Percentiles rank a stretch among this genome's conserved stretches.
Evolutionary conservation across 1,140 invertebrate genomes (phyloP).

Genomic region (Drosophila nigromelanica): DNA sequence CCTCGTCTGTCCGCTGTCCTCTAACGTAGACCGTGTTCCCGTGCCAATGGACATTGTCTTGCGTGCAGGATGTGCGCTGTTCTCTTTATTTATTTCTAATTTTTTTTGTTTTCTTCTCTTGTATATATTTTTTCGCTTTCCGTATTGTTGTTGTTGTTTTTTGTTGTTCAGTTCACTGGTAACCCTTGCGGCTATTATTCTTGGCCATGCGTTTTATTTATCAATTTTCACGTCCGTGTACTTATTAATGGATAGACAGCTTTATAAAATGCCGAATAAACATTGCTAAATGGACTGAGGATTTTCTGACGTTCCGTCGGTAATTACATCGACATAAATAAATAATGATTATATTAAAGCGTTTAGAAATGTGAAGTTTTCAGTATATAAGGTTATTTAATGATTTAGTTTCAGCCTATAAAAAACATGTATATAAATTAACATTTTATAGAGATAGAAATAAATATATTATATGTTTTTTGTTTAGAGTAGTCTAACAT

Average conservation of each 20-base stretch:
- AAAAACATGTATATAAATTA: too few species aligned
- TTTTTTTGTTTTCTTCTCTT: slow-evolving; percentile 5
- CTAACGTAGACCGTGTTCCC: background rate
- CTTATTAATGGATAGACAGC: slow-evolving; percentile 40
- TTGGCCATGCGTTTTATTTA: slow-evolving; percentile 47
- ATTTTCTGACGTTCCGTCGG: slow-evolving; percentile 3
- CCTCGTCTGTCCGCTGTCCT: background rate
- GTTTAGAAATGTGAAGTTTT: background rate
- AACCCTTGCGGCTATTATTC: slow-evolving; percentile 49
- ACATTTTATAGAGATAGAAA: too few species aligned
- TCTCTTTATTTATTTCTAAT: slow-evolving; percentile 43
- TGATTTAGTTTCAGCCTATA: too few species aligned
- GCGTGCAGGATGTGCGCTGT: slow-evolving; percentile 31
- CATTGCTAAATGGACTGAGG: slow-evolving; percentile 21
- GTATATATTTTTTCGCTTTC: slow-evolving; percentile 4
- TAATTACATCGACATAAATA: slow-evolving; percentile 5
- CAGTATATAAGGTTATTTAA: too few species aligned
- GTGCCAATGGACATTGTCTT: slow-evolving; percentile 25
- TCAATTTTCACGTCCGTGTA: slow-evolving; percentile 37
- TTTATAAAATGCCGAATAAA: slow-evolving; percentile 16
- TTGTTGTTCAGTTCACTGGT: slow-evolving; percentile 20
- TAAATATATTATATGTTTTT: too few species aligned
- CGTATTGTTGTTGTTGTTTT: background rate
- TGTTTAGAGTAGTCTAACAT: too few species aligned
- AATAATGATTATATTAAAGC: background rate